These are phyloP conservation scores for Paracanthobrama guichenoti DNA, from an alignment of 2,113 vertebrate species.

Conservation along the genomic window DNA sequence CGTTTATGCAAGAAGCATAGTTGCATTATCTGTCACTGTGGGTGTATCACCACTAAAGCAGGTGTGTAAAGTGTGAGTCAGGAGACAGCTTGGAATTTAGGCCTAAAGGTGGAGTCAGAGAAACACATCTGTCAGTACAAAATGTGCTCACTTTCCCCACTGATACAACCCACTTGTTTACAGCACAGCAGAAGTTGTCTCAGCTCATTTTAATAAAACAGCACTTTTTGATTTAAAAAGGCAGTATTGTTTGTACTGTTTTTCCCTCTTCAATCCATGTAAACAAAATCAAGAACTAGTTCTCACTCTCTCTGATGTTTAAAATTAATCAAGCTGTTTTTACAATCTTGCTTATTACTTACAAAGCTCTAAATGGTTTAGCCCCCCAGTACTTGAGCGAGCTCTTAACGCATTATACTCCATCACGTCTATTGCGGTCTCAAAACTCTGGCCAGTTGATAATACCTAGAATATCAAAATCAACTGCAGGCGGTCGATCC, in stretches of 20 bases:
- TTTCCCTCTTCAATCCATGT: background rate
- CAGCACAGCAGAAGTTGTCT: background rate
- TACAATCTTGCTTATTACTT: no score
- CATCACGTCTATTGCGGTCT: no score
- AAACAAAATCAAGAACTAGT: background rate
- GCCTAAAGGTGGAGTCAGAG: background rate
- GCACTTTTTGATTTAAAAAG: background rate
- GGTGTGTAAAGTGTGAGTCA: background rate
- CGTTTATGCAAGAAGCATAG: background rate
- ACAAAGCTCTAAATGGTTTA: no score
- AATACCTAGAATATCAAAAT: no score
- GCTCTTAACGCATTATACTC: no score
- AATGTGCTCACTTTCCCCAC: background rate
- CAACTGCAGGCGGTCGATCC: no score
- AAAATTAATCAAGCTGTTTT: background rate
- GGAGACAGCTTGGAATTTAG: background rate
- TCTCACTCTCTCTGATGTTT: background rate
- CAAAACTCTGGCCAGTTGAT: no score
- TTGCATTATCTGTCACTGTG: conserved; percentile 9
- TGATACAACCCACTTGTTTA: background rate
- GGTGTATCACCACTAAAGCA: conserved; percentile 13
- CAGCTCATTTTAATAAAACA: background rate
- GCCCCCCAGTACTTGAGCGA: no score
- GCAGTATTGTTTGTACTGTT: background rate
- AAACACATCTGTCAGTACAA: background rate